These are phyloP conservation scores for Drosophila formosana DNA, from an alignment of 2,888 invertebrate species.

Conservation along the genomic window DNA sequence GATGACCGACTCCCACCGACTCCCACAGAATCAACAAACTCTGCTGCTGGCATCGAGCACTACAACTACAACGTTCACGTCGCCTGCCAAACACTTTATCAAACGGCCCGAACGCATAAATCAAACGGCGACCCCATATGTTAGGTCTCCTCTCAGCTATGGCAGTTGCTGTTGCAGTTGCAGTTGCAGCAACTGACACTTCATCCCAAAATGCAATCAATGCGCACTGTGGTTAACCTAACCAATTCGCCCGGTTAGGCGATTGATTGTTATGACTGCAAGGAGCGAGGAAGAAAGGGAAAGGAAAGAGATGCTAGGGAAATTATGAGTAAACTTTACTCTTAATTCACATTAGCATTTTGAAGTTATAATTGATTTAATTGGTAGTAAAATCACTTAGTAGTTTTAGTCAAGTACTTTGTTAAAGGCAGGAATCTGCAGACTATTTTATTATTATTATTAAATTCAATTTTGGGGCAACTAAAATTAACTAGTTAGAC, in stretches of 20 bases:
- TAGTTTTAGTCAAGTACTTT: too few relatives aligned
- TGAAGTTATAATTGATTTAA: too few relatives aligned
- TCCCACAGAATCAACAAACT: constrained; percentile 6
- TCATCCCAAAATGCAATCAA: constrained; percentile 52
- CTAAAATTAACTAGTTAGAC: too few relatives aligned
- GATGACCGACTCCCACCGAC: constrained; percentile 17
- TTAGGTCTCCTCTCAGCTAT: constrained; percentile 26
- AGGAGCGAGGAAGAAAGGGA: background rate
- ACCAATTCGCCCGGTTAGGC: constrained; percentile 47
- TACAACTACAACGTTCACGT: constrained; percentile 32
- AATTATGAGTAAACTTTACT: background rate
- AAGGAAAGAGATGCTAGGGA: background rate
- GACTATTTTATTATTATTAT: too few relatives aligned
- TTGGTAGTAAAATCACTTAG: too few relatives aligned
- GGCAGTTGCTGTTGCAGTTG: background rate
- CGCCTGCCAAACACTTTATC: constrained; percentile 74
- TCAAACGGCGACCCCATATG: constrained; percentile 44
- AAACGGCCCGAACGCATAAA: constrained; percentile 70
- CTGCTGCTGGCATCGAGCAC: constrained; percentile 19
- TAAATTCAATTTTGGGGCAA: too few relatives aligned
- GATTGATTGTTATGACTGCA: constrained; percentile 15
- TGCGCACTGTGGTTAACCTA: constrained; percentile 48
- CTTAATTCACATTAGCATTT: too few relatives aligned
- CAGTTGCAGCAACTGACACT: constrained; percentile 43
- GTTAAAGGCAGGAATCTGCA: too few relatives aligned